Conservation (phyloP, 2,113 vertebrate genomes). For the Etheostoma spectabile region DNA sequence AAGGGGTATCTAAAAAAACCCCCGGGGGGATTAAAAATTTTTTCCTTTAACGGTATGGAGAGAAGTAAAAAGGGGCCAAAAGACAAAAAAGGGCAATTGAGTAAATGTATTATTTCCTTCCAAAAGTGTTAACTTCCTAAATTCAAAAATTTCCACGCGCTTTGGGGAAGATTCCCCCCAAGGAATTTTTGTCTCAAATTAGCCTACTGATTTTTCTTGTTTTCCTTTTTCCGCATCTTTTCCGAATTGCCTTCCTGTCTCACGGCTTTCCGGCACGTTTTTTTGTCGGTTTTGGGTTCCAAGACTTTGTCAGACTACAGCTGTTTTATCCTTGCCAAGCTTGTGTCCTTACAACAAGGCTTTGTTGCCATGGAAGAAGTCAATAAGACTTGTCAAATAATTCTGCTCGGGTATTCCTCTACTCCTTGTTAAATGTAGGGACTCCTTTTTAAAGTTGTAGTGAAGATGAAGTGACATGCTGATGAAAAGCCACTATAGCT, state of each 20-base stretch:
- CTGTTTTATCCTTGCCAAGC: slow-evolving; percentile 64
- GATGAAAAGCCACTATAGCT: slow-evolving; percentile 38
- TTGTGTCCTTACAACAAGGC: slow-evolving; percentile 55
- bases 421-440: slow-evolving; percentile 41
- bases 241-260: slow-evolving; percentile 64
- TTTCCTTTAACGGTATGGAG: too few species aligned
- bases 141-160: slow-evolving; percentile 60
- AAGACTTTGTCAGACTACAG: slow-evolving; percentile 70
- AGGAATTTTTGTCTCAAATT: too few species aligned
- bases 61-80: too few species aligned
- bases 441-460: slow-evolving; percentile 36
- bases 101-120: too few species aligned
- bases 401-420: slow-evolving; percentile 19
- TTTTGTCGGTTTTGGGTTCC: slow-evolving; percentile 65
- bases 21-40: too few species aligned
- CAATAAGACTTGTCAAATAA: slow-evolving; percentile 49
- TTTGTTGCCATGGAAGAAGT: slow-evolving; percentile 54
- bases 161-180: too few species aligned
- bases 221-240: slow-evolving; percentile 53
- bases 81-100: too few species aligned
- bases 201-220: slow-evolving; percentile 39
- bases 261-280: slow-evolving; percentile 65
- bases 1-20: too few species aligned
- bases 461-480: slow-evolving; percentile 31
- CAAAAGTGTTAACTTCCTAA: slow-evolving; percentile 45